A percentile compares a stretch with the other conserved stretches of the same genome.
phyloP scores from a whole-genome alignment of 2,888 invertebrate genomes.

The Andrena fulva region DNA sequence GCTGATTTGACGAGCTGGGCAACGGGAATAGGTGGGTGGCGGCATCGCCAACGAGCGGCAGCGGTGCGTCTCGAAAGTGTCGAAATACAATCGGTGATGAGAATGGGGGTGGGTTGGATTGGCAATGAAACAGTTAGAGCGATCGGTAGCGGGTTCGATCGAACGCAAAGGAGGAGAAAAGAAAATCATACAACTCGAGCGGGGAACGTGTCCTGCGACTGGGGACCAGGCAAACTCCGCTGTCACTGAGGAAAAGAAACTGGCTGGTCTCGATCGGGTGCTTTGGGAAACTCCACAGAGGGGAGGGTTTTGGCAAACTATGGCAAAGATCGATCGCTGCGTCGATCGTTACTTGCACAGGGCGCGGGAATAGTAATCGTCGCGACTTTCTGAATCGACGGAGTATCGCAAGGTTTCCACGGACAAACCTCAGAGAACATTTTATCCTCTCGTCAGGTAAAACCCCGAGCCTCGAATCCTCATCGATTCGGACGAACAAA shows the following conservation, averaged over 20 bases:
- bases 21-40: constrained; percentile 10
- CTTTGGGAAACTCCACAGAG: background rate
- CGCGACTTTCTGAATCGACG: too few relatives aligned
- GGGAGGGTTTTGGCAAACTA: background rate
- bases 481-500: background rate
- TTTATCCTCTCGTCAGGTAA: too few relatives aligned
- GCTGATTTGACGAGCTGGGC: constrained; percentile 33
- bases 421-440: too few relatives aligned
- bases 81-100: constrained; percentile 44
- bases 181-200: constrained; percentile 1
- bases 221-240: constrained; percentile 5
- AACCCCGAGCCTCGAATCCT: background rate
- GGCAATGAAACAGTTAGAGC: background rate
- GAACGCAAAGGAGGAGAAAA: background rate
- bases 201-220: background rate
- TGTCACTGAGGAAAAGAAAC: background rate
- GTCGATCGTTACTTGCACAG: constrained; percentile 12
- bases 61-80: constrained; percentile 57
- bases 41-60: constrained; percentile 65
- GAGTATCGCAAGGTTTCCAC: too few relatives aligned
- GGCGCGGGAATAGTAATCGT: background rate
- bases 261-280: background rate
- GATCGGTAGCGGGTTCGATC: background rate
- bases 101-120: background rate
- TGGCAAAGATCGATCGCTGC: constrained; percentile 16